Percentiles rank a stretch among this genome's conserved stretches.
phyloP scores from a whole-genome alignment of 2,888 invertebrate genomes.

The Athalia rosae region DNA sequence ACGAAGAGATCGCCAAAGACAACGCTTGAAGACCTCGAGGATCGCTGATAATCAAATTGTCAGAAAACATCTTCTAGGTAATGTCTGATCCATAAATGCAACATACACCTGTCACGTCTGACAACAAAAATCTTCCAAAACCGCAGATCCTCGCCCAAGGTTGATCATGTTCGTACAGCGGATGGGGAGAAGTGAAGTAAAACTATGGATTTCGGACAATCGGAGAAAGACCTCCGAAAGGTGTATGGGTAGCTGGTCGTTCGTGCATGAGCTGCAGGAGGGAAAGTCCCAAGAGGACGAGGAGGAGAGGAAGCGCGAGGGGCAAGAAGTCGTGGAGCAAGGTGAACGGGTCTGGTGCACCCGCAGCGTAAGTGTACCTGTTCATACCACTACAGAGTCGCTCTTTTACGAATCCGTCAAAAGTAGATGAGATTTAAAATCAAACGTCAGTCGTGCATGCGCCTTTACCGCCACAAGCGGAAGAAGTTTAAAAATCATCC shows the following conservation, averaged over 20 bases:
- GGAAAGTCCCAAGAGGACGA: constrained; percentile 49
- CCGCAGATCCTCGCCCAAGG: no score
- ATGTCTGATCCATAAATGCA: no score
- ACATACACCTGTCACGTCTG: no score
- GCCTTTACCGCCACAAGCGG: constrained; percentile 5
- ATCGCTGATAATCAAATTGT: no score
- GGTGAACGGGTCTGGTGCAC: constrained; percentile 64
- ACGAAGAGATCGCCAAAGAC: no score
- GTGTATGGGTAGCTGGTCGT: neutral
- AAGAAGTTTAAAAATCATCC: neutral
- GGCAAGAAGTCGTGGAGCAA: constrained; percentile 62
- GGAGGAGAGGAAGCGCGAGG: constrained; percentile 51
- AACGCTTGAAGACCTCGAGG: no score
- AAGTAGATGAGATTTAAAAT: constrained; percentile 24
- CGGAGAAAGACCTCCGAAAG: neutral
- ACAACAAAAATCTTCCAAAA: no score
- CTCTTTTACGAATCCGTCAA: neutral
- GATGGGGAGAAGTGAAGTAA: no score
- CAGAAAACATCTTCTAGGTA: no score
- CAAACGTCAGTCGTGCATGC: constrained; percentile 22
- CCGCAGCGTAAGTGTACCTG: neutral
- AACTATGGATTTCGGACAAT: no score
- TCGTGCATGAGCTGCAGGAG: constrained; percentile 17
- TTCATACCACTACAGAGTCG: neutral
- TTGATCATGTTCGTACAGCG: no score